Evolutionary conservation across 2,113 vertebrate species (phyloP).

Genomic region (Calidris pugnax): DNA sequence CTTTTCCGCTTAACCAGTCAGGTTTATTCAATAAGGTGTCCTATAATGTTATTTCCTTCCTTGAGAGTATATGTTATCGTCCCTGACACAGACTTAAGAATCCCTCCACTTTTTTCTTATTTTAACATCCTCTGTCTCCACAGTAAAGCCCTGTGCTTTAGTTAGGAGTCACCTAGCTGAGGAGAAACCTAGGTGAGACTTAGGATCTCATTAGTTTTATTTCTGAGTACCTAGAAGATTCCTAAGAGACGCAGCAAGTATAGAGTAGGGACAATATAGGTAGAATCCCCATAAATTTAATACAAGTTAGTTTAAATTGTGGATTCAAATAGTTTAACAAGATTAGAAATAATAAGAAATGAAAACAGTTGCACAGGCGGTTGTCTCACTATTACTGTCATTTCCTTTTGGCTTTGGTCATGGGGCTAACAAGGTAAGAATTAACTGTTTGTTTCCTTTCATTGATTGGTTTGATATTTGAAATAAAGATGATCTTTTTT

Average conservation of each 20-base stretch:
- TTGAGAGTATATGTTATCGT: slow-evolving; percentile 52
- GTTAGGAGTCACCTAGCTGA: not conserved
- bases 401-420: slow-evolving; percentile 60
- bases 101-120: not conserved
- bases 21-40: slow-evolving; percentile 65
- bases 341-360: slow-evolving; percentile 42
- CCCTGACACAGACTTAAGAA: slow-evolving; percentile 8
- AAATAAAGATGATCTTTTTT: slow-evolving; percentile 20
- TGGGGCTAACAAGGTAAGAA: slow-evolving; percentile 62
- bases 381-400: slow-evolving; percentile 23
- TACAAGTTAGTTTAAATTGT: not conserved
- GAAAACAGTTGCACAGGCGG: not conserved
- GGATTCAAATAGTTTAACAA: slow-evolving; percentile 24
- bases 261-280: not conserved
- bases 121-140: slow-evolving; percentile 6
- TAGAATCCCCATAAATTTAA: not conserved
- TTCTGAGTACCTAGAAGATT: not conserved
- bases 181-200: not conserved
- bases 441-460: slow-evolving; percentile 46
- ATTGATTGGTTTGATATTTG: slow-evolving; percentile 41
- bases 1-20: slow-evolving; percentile 45
- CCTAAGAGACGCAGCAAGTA: not conserved
- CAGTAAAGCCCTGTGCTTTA: not conserved
- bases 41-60: slow-evolving; percentile 62
- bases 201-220: not conserved